These are phyloP conservation scores for Lampropteryx suffumata DNA, from an alignment of 2,888 invertebrate genomes.

Conservation along the genomic window DNA sequence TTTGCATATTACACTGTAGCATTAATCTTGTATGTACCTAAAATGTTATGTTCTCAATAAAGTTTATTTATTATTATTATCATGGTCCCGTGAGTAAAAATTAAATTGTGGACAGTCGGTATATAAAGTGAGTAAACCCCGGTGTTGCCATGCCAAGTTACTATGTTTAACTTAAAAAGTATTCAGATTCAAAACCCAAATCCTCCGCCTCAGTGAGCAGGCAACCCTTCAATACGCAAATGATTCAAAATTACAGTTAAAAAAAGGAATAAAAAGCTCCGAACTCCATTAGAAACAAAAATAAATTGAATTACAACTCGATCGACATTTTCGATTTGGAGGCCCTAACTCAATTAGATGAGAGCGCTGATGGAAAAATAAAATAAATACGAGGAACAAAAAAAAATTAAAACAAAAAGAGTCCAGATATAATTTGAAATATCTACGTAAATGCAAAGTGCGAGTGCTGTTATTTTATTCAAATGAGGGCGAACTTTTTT, in stretches of 20 bases:
- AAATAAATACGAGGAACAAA: slow-evolving; percentile 80
- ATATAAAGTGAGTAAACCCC: background rate
- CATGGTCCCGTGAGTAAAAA: too few species aligned
- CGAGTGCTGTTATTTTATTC: slow-evolving; percentile 83
- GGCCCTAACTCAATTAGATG: slow-evolving; percentile 81
- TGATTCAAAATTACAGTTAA: slow-evolving; percentile 74
- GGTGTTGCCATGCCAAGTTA: slow-evolving; percentile 3
- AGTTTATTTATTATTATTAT: too few species aligned
- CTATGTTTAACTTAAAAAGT: slow-evolving; percentile 33
- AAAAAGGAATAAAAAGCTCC: slow-evolving; percentile 68
- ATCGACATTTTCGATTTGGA: slow-evolving; percentile 82
- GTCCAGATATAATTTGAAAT: slow-evolving; percentile 83
- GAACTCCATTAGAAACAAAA: slow-evolving; percentile 83
- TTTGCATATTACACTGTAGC: too few species aligned
- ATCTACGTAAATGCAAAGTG: slow-evolving; percentile 83
- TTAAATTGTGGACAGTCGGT: too few species aligned
- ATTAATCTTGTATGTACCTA: too few species aligned
- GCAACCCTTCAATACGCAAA: slow-evolving; percentile 64
- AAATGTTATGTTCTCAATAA: too few species aligned
- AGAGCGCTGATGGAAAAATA: slow-evolving; percentile 81
- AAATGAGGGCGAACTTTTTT: slow-evolving; percentile 81
- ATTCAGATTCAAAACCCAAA: slow-evolving; percentile 42
- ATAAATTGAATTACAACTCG: slow-evolving; percentile 82
- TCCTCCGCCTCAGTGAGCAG: slow-evolving; percentile 48
- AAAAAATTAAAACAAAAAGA: slow-evolving; percentile 79